Conservation (phyloP, 2,797 vertebrate genomes). For the Pteropus rufus region DNA sequence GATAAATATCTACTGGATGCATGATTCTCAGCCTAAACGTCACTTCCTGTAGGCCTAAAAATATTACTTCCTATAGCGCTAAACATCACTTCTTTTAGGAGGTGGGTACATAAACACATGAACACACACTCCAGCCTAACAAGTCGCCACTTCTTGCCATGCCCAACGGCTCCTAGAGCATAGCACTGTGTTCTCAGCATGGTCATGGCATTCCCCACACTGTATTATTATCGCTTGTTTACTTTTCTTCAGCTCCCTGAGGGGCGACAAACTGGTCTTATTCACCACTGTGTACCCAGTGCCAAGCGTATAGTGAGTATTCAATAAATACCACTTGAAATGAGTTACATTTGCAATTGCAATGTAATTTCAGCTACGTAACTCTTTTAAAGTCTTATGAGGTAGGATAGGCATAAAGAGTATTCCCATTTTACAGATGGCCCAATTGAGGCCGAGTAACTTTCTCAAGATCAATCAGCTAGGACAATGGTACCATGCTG, state of each 20-base stretch:
- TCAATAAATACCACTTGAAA: conserved; percentile 19
- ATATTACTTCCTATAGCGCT: not conserved
- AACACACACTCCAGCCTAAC: not conserved
- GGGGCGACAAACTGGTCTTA: not conserved
- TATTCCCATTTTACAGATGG: conserved; percentile 18
- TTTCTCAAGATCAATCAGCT: not conserved
- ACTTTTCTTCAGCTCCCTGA: not conserved
- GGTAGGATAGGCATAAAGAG: not conserved
- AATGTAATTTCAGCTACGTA: not conserved
- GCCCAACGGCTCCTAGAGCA: not conserved
- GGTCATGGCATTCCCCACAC: not conserved
- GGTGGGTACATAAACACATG: not conserved
- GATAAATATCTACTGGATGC: not conserved
- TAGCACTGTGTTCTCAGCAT: not conserved
- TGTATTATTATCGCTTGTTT: not conserved
- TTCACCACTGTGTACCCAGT: not conserved
- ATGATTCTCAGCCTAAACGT: not conserved
- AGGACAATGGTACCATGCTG: not conserved
- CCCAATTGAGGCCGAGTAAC: not conserved
- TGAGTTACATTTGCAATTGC: not conserved
- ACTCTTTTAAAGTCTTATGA: not conserved
- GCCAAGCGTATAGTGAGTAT: not conserved
- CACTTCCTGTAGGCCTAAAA: not conserved
- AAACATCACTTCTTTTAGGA: not conserved
- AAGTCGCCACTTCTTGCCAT: not conserved